Conservation (phyloP, 37 sponge, comb jelly and placozoan genomes). For the Crambe crambe region DNA sequence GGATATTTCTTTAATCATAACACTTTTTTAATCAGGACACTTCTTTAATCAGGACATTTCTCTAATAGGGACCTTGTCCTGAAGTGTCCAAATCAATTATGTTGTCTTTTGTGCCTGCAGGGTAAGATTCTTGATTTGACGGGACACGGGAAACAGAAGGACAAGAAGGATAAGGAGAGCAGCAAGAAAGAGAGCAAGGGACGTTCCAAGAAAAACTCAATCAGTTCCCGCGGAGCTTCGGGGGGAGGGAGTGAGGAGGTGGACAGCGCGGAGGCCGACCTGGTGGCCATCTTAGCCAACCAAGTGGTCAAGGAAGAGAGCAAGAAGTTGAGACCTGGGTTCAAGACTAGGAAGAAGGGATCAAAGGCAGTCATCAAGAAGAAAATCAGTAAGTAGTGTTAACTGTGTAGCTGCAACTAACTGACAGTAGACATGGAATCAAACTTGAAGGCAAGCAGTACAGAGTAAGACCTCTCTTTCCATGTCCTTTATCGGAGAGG, state of each 20-base stretch:
- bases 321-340: slow-evolving; percentile 28
- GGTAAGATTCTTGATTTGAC: slow-evolving; percentile 9
- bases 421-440: neutral
- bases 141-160: slow-evolving; percentile 8
- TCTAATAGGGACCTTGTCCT: no score
- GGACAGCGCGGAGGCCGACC: slow-evolving; percentile 39
- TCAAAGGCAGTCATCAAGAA: slow-evolving; percentile 15
- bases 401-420: neutral
- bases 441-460: neutral
- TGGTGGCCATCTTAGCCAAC: slow-evolving; percentile 50
- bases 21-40: no score
- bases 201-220: neutral
- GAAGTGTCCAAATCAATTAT: no score
- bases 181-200: slow-evolving; percentile 17
- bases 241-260: slow-evolving; percentile 19
- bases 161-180: slow-evolving; percentile 20
- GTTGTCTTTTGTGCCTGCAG: no score
- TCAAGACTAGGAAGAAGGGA: slow-evolving; percentile 26
- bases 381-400: slow-evolving; percentile 45
- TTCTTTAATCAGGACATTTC: no score
- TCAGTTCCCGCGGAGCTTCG: neutral
- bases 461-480: neutral
- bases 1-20: no score
- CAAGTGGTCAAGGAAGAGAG: slow-evolving; percentile 61
- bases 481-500: no score